Evolutionary conservation across 2,113 vertebrate genomes (phyloP).

Genomic region (Leptobrachium ailaonicum): DNA sequence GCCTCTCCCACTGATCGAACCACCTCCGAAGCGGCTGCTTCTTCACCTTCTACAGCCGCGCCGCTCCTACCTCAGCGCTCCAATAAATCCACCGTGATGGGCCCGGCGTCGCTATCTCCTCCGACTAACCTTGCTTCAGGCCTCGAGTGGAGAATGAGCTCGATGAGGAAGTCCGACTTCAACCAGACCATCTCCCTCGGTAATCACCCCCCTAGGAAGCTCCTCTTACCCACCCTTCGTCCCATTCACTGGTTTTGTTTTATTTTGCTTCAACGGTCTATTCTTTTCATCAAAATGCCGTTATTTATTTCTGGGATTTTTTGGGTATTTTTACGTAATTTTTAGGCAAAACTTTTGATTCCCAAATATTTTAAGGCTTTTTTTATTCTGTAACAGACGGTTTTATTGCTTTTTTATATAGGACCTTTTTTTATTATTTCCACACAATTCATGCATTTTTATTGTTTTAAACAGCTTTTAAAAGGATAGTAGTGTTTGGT

Average conservation of each 20-base stretch:
- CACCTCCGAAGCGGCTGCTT: background rate
- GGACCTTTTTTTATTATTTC: too few species aligned
- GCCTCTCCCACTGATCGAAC: background rate
- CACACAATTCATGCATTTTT: too few species aligned
- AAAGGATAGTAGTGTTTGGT: too few species aligned
- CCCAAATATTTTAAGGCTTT: too few species aligned
- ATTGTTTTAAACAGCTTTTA: too few species aligned
- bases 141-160: background rate
- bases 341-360: too few species aligned
- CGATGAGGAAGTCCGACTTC: background rate
- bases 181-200: slow-evolving; percentile 30
- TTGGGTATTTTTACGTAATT: too few species aligned
- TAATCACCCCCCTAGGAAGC: background rate
- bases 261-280: too few species aligned
- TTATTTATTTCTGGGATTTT: too few species aligned
- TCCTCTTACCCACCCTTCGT: background rate
- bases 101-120: background rate
- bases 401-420: too few species aligned
- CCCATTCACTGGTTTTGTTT: background rate
- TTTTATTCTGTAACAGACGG: too few species aligned
- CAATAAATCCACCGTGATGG: background rate
- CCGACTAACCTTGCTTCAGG: background rate
- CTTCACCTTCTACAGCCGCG: background rate
- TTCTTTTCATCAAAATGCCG: too few species aligned
- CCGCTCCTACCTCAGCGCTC: background rate